Conservation (phyloP, 2,797 vertebrate species). For the Falco novaeseelandiae region DNA sequence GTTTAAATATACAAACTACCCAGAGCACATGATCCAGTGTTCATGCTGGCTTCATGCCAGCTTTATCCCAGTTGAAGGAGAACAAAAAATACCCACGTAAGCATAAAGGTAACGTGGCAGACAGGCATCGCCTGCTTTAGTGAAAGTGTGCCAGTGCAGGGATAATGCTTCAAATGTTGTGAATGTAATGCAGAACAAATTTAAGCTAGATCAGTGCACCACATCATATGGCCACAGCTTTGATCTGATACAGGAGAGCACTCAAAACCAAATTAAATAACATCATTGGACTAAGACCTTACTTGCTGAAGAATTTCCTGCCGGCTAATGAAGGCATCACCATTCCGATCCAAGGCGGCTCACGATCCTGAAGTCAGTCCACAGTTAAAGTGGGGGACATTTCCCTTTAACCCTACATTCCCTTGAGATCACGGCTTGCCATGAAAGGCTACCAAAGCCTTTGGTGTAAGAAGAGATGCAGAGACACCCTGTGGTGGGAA, state of each 20-base stretch:
- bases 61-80: background rate
- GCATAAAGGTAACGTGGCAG: background rate
- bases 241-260: background rate
- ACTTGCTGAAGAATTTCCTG: background rate
- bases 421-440: background rate
- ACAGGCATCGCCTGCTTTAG: background rate
- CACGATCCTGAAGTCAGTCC: background rate
- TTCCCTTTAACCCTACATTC: background rate
- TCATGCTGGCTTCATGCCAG: background rate
- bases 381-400: background rate
- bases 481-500: constrained; percentile 56
- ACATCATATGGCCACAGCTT: background rate
- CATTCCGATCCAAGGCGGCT: background rate
- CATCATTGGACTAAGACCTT: background rate
- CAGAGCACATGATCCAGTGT: background rate
- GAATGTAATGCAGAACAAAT: background rate
- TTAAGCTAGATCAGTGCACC: background rate
- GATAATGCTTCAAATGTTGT: background rate
- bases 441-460: background rate
- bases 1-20: background rate
- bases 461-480: background rate
- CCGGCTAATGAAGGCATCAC: background rate
- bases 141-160: background rate
- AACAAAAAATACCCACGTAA: background rate
- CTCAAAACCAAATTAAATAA: background rate